Conservation (phyloP, 2,113 vertebrate genomes). For the Oryzias curvinotus region DNA sequence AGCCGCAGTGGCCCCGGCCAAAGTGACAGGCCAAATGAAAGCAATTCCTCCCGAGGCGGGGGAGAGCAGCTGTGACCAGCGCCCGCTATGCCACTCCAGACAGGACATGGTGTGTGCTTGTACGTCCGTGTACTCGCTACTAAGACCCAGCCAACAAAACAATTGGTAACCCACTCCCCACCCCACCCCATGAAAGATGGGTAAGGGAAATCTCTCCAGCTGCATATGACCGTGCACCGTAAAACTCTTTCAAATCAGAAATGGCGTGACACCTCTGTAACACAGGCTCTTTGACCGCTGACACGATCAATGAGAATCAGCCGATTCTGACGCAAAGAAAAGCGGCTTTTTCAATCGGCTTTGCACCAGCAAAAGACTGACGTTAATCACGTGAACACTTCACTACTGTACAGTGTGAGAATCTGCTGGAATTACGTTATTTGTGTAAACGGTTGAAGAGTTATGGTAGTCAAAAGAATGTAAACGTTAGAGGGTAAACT, state of each 20-base stretch:
- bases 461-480: no score
- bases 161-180: constrained; percentile 70
- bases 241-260: constrained; percentile 29
- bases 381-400: no score
- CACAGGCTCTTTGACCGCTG: neutral
- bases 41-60: constrained; percentile 82
- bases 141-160: constrained; percentile 61
- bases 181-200: constrained; percentile 55
- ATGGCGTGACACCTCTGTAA: constrained; percentile 20
- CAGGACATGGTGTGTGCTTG: constrained; percentile 30
- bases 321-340: no score
- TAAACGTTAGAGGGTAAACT: no score
- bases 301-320: no score
- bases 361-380: no score
- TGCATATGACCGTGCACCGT: constrained; percentile 25
- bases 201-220: constrained; percentile 62
- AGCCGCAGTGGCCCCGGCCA: constrained; percentile 75
- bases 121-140: constrained; percentile 25
- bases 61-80: constrained; percentile 80
- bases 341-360: no score
- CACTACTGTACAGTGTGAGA: no score
- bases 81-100: constrained; percentile 70
- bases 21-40: constrained; percentile 84
- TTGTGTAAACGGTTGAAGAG: no score
- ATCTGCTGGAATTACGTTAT: no score